Conservation (phyloP, 1,140 invertebrate genomes). For the Thaumatotibia leucotreta region DNA sequence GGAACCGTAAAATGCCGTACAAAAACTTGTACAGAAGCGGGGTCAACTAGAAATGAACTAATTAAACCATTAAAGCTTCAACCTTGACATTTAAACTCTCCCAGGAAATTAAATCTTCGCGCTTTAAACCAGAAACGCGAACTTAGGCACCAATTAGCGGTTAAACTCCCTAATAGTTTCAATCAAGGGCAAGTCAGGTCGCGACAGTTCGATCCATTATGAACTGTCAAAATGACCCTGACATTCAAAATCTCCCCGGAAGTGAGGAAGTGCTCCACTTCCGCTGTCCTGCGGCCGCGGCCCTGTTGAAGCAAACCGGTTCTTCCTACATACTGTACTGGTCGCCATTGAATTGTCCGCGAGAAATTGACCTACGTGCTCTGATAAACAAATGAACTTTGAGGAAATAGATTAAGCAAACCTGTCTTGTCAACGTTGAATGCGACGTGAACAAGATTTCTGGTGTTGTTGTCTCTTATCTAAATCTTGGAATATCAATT, state of each 20-base stretch:
- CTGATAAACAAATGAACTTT: conserved; percentile 23
- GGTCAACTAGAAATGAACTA: neutral
- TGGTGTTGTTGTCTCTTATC: no score
- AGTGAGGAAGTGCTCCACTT: conserved; percentile 32
- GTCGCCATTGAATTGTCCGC: conserved; percentile 15
- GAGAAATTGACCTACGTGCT: conserved; percentile 19
- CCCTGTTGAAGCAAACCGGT: conserved; percentile 23
- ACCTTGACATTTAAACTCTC: neutral
- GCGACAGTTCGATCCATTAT: neutral
- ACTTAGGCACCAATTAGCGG: neutral
- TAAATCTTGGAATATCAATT: neutral
- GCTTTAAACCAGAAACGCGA: neutral
- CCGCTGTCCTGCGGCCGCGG: conserved; percentile 20
- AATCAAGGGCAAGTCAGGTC: neutral
- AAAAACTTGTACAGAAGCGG: neutral
- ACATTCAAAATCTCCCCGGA: conserved; percentile 33
- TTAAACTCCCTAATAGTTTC: neutral
- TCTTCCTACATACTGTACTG: conserved; percentile 16
- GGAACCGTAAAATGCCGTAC: neutral
- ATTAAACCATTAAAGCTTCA: neutral
- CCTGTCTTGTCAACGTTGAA: neutral
- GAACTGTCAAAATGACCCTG: conserved; percentile 25
- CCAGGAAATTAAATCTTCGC: neutral
- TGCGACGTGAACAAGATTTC: neutral
- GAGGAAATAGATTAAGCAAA: conserved; percentile 14